phyloP scores from a whole-genome alignment of 92 coral and sea anemone genomes.

The Palythoa heliodiscus region DNA sequence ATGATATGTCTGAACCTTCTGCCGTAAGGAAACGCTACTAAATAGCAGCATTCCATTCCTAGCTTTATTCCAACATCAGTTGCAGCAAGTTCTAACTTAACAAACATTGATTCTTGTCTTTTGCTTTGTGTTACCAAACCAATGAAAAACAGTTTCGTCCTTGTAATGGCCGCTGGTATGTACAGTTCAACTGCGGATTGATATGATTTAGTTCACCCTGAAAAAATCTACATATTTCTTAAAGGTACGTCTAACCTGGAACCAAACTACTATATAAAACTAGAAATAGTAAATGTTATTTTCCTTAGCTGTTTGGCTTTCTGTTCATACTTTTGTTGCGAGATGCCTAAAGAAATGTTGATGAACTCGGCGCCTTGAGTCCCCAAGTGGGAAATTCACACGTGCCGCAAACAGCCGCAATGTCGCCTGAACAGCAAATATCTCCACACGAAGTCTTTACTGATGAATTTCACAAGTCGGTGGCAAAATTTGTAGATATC shows the following conservation, averaged over 20 bases:
- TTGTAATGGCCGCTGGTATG: background rate
- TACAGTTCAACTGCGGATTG: background rate
- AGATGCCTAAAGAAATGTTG: constrained; percentile 4
- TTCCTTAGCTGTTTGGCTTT: background rate
- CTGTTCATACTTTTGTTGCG: background rate
- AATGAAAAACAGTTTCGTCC: background rate
- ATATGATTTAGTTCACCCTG: background rate
- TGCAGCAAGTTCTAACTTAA: background rate
- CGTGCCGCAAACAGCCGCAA: constrained; percentile 48
- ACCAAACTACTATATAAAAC: background rate
- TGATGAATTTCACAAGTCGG: constrained; percentile 38
- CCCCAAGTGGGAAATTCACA: constrained; percentile 40
- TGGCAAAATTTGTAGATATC: constrained; percentile 20
- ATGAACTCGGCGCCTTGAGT: constrained; percentile 30
- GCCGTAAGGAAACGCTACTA: background rate
- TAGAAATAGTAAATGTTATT: background rate
- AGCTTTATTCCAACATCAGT: background rate
- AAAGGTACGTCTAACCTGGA: constrained; percentile 9
- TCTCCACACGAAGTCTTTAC: constrained; percentile 39
- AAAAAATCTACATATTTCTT: background rate
- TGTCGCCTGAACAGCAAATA: constrained; percentile 42
- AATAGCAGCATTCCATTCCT: background rate
- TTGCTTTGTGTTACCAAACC: background rate
- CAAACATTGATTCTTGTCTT: background rate
- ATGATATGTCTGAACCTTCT: constrained; percentile 34